Conservation (phyloP, 2,113 vertebrate species). For the Prolemur simus region DNA sequence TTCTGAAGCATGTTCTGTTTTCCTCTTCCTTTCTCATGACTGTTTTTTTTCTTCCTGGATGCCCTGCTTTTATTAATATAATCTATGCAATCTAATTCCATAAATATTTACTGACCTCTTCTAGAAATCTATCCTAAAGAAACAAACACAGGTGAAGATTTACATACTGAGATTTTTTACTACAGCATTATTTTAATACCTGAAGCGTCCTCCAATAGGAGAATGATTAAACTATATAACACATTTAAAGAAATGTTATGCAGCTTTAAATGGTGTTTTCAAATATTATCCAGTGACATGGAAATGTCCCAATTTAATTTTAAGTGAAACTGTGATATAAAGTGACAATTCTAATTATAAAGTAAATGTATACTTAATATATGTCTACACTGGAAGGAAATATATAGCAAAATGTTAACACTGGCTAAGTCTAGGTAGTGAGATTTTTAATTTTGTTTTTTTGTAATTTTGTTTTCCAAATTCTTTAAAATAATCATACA, state of each 20-base stretch:
- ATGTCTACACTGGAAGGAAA: not conserved
- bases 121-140: slow-evolving; percentile 20
- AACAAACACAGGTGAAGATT: slow-evolving; percentile 19
- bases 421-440: not conserved
- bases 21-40: not conserved
- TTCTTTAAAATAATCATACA: slow-evolving; percentile 29
- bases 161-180: not conserved
- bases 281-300: not conserved
- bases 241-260: slow-evolving; percentile 12
- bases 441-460: slow-evolving; percentile 29
- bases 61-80: not conserved
- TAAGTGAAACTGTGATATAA: slow-evolving; percentile 29
- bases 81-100: not conserved
- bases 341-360: slow-evolving; percentile 36
- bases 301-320: slow-evolving; percentile 18
- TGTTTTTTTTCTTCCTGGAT: not conserved
- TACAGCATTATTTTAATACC: slow-evolving; percentile 19
- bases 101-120: slow-evolving; percentile 11
- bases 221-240: not conserved
- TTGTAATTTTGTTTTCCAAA: slow-evolving; percentile 14
- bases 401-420: slow-evolving; percentile 22
- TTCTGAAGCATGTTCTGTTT: not conserved
- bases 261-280: not conserved
- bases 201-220: not conserved
- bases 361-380: not conserved